These are phyloP conservation scores for Lamellibrachia satsuma DNA, from an alignment of 2,888 invertebrate genomes.

Conservation along the genomic window DNA sequence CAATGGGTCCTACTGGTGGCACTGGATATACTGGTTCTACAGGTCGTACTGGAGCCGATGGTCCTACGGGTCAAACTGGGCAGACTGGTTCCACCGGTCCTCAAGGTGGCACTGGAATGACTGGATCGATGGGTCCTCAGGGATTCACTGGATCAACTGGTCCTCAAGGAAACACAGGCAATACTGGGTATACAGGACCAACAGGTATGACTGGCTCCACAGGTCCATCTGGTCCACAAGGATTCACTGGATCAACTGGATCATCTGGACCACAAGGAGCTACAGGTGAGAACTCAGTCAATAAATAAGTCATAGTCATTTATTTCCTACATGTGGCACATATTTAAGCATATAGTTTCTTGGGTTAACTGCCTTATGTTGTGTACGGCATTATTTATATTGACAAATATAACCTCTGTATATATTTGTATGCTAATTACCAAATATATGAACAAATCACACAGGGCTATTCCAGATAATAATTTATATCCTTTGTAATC, in stretches of 20 bases:
- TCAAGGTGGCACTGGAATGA: background rate
- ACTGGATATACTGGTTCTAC: background rate
- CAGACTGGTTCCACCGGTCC: conserved; percentile 4
- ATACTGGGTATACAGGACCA: background rate
- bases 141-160: conserved; percentile 18
- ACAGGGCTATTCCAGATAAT: too few relatives aligned
- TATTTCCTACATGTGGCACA: background rate
- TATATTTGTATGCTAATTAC: too few relatives aligned
- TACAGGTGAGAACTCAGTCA: background rate
- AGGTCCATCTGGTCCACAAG: conserved; percentile 7
- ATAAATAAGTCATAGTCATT: background rate
- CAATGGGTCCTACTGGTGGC: background rate
- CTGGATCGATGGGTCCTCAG: background rate
- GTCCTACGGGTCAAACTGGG: conserved; percentile 8
- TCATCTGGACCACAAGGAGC: background rate
- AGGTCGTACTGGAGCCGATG: conserved; percentile 19
- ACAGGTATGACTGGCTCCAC: background rate
- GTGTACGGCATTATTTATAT: background rate
- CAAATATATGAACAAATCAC: too few relatives aligned
- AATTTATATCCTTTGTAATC: too few relatives aligned
- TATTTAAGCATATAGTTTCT: background rate
- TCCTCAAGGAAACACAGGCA: conserved; percentile 19
- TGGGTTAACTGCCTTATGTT: background rate
- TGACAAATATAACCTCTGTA: too few relatives aligned
- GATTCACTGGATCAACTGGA: conserved; percentile 17